A percentile compares a stretch with the other conserved stretches of the same genome.
Evolutionary conservation across 2,888 invertebrate genomes (phyloP).

Genomic region (Nineta flava): DNA sequence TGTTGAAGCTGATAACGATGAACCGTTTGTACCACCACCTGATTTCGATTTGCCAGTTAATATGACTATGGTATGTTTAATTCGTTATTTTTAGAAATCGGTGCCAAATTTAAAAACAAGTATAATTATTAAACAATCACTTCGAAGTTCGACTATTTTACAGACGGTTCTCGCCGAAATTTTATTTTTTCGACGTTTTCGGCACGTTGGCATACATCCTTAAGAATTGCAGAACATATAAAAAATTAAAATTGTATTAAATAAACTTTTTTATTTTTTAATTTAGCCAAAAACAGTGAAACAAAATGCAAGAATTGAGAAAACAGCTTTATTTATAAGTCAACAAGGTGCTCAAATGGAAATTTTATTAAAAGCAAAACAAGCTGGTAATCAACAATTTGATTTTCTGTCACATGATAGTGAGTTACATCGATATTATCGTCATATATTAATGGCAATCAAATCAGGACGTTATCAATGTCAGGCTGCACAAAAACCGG

Average conservation of each 20-base stretch:
- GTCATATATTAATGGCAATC: constrained; percentile 52
- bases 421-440: constrained; percentile 75
- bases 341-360: constrained; percentile 96
- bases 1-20: constrained; percentile 40
- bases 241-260: not conserved
- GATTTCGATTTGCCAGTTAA: constrained; percentile 62
- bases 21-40: constrained; percentile 55
- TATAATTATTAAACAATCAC: too few relatives aligned
- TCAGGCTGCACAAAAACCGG: constrained; percentile 23
- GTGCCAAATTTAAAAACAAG: too few relatives aligned
- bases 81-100: not conserved
- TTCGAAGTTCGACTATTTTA: too few relatives aligned
- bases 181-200: not conserved
- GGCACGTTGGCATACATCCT: too few relatives aligned
- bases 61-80: constrained; percentile 47
- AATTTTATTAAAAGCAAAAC: constrained; percentile 94
- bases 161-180: too few relatives aligned
- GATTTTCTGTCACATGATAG: constrained; percentile 81
- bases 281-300: constrained; percentile 73
- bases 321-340: constrained; percentile 78
- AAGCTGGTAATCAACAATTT: constrained; percentile 84
- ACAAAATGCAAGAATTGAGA: constrained; percentile 86
- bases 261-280: constrained; percentile 12
- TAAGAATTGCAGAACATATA: too few relatives aligned
- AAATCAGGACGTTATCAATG: constrained; percentile 44